phyloP scores from a whole-genome alignment of 2,888 invertebrate genomes.

The Rhagophthalmus giganteus region DNA sequence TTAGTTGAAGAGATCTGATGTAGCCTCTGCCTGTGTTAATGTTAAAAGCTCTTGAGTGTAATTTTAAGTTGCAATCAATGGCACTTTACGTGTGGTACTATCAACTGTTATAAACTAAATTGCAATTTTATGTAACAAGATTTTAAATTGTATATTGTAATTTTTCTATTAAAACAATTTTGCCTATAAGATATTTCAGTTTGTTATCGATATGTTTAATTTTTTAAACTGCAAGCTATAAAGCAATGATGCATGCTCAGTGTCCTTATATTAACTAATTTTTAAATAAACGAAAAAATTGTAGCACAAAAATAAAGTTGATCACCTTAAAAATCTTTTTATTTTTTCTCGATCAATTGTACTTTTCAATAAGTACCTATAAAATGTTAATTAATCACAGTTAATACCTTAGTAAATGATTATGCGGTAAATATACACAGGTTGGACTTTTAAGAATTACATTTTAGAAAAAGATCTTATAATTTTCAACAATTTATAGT shows the following conservation, averaged over 20 bases:
- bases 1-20: constrained; percentile 40
- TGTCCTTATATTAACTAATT: constrained; percentile 28
- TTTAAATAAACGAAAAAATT: constrained; percentile 26
- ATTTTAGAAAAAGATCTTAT: too few species aligned
- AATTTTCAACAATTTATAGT: too few species aligned
- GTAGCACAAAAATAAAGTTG: constrained; percentile 29
- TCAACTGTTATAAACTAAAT: constrained; percentile 39
- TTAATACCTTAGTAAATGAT: too few species aligned
- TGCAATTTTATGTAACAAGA: constrained; percentile 39
- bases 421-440: too few species aligned
- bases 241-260: constrained; percentile 31
- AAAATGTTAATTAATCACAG: too few species aligned
- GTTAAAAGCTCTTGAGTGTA: constrained; percentile 50
- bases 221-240: constrained; percentile 22
- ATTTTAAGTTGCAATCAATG: constrained; percentile 44
- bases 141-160: constrained; percentile 32
- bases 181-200: constrained; percentile 27
- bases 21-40: constrained; percentile 48
- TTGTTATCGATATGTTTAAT: constrained; percentile 16
- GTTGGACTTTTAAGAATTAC: too few species aligned
- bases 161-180: constrained; percentile 39
- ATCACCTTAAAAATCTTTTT: constrained; percentile 13
- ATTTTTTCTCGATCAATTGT: too few species aligned
- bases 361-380: too few species aligned
- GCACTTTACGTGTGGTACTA: constrained; percentile 43